phyloP scores from a whole-genome alignment of 2,113 vertebrate species.

The Megaceryle maxima region DNA sequence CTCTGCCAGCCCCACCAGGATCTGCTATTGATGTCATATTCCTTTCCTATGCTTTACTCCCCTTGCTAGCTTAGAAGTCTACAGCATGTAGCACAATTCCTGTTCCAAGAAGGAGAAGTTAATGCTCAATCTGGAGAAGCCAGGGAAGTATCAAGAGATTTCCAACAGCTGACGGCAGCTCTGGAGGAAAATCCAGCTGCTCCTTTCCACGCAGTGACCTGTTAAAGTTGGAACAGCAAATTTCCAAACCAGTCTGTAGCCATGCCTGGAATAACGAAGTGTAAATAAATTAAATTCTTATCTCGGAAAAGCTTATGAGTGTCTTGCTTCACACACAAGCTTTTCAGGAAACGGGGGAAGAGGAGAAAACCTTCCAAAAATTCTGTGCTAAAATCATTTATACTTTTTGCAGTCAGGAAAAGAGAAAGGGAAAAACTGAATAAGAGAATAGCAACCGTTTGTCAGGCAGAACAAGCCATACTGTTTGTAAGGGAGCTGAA shows the following conservation, averaged over 20 bases:
- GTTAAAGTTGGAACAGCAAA: slow-evolving; percentile 43
- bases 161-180: slow-evolving; percentile 55
- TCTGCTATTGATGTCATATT: not conserved
- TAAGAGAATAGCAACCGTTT: not conserved
- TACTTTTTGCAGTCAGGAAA: not conserved
- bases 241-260: slow-evolving; percentile 34
- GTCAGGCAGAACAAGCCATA: not conserved
- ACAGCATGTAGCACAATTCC: slow-evolving; percentile 20
- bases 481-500: not conserved
- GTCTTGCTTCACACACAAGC: not conserved
- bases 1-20: not conserved
- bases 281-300: slow-evolving; percentile 61
- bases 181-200: slow-evolving; percentile 63
- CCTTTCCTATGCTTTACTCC: not conserved
- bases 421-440: not conserved
- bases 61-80: not conserved
- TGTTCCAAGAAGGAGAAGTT: slow-evolving; percentile 49
- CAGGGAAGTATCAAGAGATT: slow-evolving; percentile 53
- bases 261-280: slow-evolving; percentile 22
- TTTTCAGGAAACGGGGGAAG: slow-evolving; percentile 42
- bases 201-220: slow-evolving; percentile 49
- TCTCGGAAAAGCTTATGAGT: slow-evolving; percentile 49
- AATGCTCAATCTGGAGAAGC: slow-evolving; percentile 41
- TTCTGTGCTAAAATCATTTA: not conserved
- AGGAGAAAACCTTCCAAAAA: slow-evolving; percentile 32